Evolutionary conservation across 1,140 invertebrate species (phyloP), one percentile per base, ranked within the genome.

Genomic region (Bicyclus anynana): DNA sequence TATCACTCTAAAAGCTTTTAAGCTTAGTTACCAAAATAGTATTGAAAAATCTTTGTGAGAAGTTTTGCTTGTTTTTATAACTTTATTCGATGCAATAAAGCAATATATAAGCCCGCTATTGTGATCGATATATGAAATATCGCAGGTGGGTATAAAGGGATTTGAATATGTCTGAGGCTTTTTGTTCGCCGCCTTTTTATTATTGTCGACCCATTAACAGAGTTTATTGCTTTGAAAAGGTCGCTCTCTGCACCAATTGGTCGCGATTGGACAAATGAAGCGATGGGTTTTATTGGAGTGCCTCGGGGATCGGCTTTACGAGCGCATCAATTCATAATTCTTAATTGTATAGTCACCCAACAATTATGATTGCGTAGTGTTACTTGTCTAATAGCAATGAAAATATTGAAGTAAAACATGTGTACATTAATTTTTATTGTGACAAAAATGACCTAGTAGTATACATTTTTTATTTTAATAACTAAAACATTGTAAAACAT

Each of bases 131-230:
- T 61, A 67, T 63, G 67, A 67, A 67, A 69, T 74, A 78, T 75
- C 65, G 64, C 63, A 63, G 63, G 50, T 62, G 64, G 67, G 66
- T 66, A 72, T 81, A 78, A 76, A 77, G 55, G 65, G 69, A 72
- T 76, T 74, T 69, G 69, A 80, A 84, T 80, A 72, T 54, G 63
- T 64, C 72, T 60, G 63, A 62, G 47, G 62, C 64, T 72, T 77
- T 81, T 80, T 77, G 65, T 77, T 67, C 57, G 51, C 54, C 59
- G 58, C 53, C 10, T 74, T 82, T 76, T 83, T 81, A 83, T 83
- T 82, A 83, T 80, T 74, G 72, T 77, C 59, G 75, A 65, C 74
- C 79, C 76, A 82, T 82, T 83, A 84, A 79, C 68, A 68, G 71
- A 65, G 68, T 84, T 83, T 85, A 82, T 80, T 72, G 70, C 69